A percentile compares a stretch with the other conserved stretches of the same genome.
phyloP scores from a whole-genome alignment of 2,888 invertebrate species.

The Pharmacophagus antenor region DNA sequence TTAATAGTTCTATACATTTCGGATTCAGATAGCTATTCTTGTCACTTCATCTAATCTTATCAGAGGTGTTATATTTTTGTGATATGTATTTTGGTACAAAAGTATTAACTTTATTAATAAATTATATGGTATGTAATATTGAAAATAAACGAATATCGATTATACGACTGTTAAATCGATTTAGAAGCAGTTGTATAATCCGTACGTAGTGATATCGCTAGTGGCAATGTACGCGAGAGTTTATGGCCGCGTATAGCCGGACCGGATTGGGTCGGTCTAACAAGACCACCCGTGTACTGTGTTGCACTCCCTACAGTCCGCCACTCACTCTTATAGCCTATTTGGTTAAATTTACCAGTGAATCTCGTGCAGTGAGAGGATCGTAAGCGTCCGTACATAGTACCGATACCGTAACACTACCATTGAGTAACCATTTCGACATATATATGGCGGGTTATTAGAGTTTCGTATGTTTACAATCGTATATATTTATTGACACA shows the following conservation, averaged over 20 bases:
- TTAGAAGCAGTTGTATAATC: constrained; percentile 12
- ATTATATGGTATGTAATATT: constrained; percentile 7
- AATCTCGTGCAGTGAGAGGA: constrained; percentile 44
- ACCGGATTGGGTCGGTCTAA: constrained; percentile 62
- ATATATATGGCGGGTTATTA: constrained; percentile 9
- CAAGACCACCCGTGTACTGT: constrained; percentile 59
- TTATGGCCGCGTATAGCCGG: constrained; percentile 47
- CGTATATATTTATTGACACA: not conserved
- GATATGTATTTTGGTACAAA: too few species aligned
- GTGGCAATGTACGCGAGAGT: constrained; percentile 40
- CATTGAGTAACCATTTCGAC: constrained; percentile 24
- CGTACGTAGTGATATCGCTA: constrained; percentile 5
- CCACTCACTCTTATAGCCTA: constrained; percentile 60
- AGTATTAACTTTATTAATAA: too few species aligned
- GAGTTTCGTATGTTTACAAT: not conserved
- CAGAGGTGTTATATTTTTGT: too few species aligned
- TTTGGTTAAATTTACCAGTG: constrained; percentile 66
- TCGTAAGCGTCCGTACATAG: constrained; percentile 34
- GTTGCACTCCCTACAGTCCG: constrained; percentile 54
- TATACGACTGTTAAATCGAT: constrained; percentile 5
- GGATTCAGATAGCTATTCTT: too few species aligned
- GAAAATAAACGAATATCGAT: constrained; percentile 16
- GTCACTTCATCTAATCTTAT: too few species aligned
- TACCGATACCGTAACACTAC: constrained; percentile 39
- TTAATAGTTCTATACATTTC: too few species aligned